These are phyloP conservation scores for Xylota segnis DNA, from an alignment of 2,888 invertebrate species.

Conservation along the genomic window DNA sequence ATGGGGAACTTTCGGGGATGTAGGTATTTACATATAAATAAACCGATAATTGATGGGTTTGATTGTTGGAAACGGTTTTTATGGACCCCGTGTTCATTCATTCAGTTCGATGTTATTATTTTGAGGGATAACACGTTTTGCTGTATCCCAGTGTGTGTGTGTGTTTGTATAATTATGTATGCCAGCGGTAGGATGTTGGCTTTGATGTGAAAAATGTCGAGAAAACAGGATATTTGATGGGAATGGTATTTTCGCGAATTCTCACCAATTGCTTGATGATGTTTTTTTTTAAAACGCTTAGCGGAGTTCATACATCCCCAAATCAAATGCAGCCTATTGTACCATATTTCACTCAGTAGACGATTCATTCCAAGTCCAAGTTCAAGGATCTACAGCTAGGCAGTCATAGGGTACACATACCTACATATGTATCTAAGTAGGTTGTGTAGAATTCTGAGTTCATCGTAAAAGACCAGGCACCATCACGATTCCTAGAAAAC, in stretches of 20 bases:
- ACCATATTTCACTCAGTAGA: too few relatives aligned
- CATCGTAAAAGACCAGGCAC: too few relatives aligned
- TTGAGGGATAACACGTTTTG: constrained; percentile 20
- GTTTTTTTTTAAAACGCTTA: too few relatives aligned
- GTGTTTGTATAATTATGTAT: constrained; percentile 43
- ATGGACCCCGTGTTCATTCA: constrained; percentile 56
- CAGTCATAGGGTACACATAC: too few relatives aligned
- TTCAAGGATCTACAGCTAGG: too few relatives aligned
- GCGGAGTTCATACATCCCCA: too few relatives aligned
- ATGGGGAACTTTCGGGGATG: constrained; percentile 30
- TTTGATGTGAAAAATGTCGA: neutral
- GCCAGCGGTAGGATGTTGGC: constrained; percentile 3
- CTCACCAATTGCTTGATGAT: neutral
- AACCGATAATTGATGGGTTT: constrained; percentile 76
- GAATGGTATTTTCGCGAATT: neutral
- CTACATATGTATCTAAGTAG: too few relatives aligned
- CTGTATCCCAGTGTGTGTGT: too few relatives aligned
- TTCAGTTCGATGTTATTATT: constrained; percentile 35
- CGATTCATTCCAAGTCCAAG: too few relatives aligned
- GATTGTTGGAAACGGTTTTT: constrained; percentile 66
- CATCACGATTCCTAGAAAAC: too few relatives aligned
- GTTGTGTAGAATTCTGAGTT: too few relatives aligned
- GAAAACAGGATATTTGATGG: constrained; percentile 2
- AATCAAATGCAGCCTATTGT: too few relatives aligned
- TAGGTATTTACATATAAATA: constrained; percentile 73